Conservation (phyloP, 2,888 invertebrate genomes). For the Diaprepes abbreviatus region DNA sequence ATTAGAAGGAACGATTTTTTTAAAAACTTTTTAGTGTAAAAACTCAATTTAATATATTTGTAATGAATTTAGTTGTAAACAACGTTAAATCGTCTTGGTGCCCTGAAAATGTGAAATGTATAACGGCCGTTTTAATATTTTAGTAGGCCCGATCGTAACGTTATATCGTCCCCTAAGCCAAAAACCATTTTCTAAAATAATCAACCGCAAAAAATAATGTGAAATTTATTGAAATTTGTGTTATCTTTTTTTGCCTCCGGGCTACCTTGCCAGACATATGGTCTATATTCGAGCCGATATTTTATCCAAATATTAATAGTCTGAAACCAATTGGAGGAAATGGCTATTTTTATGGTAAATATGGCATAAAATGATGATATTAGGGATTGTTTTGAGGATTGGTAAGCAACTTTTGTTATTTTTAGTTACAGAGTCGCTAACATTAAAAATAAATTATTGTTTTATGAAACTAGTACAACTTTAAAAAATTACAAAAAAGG, state of each 20-base stretch:
- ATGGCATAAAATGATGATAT: slow-evolving; percentile 28
- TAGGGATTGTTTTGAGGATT: slow-evolving; percentile 2
- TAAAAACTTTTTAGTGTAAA: too few relatives aligned
- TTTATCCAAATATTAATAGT: slow-evolving; percentile 20
- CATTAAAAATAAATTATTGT: too few relatives aligned
- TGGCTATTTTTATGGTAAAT: slow-evolving; percentile 37
- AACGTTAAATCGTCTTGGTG: too few relatives aligned
- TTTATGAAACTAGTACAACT: too few relatives aligned
- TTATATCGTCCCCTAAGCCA: slow-evolving; percentile 8
- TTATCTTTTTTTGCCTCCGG: slow-evolving; percentile 14
- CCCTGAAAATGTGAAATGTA: too few relatives aligned
- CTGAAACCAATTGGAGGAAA: slow-evolving; percentile 31
- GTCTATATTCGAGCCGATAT: slow-evolving; percentile 12
- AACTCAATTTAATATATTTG: too few relatives aligned
- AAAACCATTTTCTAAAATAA: slow-evolving; percentile 15
- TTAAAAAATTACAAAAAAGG: too few relatives aligned
- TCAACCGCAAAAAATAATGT: slow-evolving; percentile 21
- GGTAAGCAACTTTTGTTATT: too few relatives aligned
- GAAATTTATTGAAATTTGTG: slow-evolving; percentile 19
- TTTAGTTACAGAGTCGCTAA: too few relatives aligned
- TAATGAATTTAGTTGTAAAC: too few relatives aligned
- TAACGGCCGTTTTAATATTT: too few relatives aligned
- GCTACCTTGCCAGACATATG: slow-evolving; percentile 17
- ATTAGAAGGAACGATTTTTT: too few relatives aligned
- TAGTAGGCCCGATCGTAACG: slow-evolving; percentile 7